Evolutionary conservation across 2,113 vertebrate species (phyloP), one percentile per base, ranked within the genome.

Genomic region (Poeciliopsis occidentalis): DNA sequence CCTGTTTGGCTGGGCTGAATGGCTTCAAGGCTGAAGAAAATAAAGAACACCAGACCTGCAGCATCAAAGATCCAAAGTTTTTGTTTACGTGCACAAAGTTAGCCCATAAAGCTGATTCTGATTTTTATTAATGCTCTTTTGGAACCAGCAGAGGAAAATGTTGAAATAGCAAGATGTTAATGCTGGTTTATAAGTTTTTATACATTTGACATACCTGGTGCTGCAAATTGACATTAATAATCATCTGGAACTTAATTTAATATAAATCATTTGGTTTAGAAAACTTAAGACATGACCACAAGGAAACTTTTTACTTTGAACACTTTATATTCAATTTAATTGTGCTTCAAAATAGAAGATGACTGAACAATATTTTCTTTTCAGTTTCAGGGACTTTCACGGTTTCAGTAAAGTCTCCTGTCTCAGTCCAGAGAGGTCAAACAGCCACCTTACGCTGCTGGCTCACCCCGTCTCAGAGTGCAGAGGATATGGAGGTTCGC

Each of bases 381-480:
- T 17, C 37, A 86, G 80, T 78, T 47, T 69, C 82, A 87, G 81
- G 29, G 0, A 60, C 3, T 12, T 12, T 92, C 2, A 34, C 3
- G 0, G 83, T 92, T 69, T 1, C 7, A 10, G 73, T 66, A 11
- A 2, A 0, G 2, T 4, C 47, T 7, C n/a, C 64, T 0, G 30
- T 84, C 12, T 62, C 10, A 0, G 88, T 0, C 15, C 51, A 22
- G 2, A 4, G 4, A 0, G 81, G 87, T 12, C 65, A 0, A 0
- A 15, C 69, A 0, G 71, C 76, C 67, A 85, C 30, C 6, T 54
- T 94, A 51, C 88, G 89, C 1, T 94, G 93, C 81, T 93, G 89
- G 91, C 76, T 91, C 61, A 73, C 24, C 37, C 86, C 89, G 19
- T 2, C 64, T 2, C 63, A 74, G 26, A 88, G n/a, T 51, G 91